Evolutionary conservation across 2,113 vertebrate genomes (phyloP).

Genomic region (Lagenorhynchus albirostris): DNA sequence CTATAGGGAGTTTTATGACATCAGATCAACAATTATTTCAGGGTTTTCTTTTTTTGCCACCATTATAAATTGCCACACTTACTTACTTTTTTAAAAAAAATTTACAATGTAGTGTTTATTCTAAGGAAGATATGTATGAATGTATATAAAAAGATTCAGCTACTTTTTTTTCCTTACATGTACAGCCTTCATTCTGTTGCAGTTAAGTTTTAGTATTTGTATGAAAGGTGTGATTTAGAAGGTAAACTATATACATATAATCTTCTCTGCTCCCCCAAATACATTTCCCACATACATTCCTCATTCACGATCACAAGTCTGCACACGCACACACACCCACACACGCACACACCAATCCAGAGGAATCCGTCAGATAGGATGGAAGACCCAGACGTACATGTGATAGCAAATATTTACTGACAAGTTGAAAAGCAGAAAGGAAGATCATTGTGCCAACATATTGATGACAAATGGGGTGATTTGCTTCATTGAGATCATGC

Average conservation of each 20-base stretch:
- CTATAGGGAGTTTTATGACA: constrained; percentile 96
- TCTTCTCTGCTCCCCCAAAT: constrained; percentile 74
- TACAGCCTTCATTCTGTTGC: constrained; percentile 87
- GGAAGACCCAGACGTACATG: constrained; percentile 66
- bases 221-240: constrained; percentile 87
- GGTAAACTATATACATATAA: constrained; percentile 83
- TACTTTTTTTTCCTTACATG: constrained; percentile 84
- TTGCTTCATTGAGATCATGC: constrained; percentile 79
- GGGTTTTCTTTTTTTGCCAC: constrained; percentile 77
- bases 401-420: constrained; percentile 71
- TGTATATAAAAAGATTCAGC: constrained; percentile 88
- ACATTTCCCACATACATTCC: not conserved
- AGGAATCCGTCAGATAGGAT: constrained; percentile 68
- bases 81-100: constrained; percentile 77
- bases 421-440: constrained; percentile 70
- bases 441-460: constrained; percentile 77
- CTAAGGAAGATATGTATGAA: constrained; percentile 88
- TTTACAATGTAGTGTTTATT: constrained; percentile 81
- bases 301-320: not conserved
- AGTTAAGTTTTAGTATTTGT: constrained; percentile 87
- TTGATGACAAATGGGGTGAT: constrained; percentile 75
- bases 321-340: constrained; percentile 19
- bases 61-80: constrained; percentile 86
- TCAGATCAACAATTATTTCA: constrained; percentile 88
- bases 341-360: constrained; percentile 49